Evolutionary conservation across 2,888 invertebrate genomes (phyloP).

Genomic region (Hypsopygia costalis): DNA sequence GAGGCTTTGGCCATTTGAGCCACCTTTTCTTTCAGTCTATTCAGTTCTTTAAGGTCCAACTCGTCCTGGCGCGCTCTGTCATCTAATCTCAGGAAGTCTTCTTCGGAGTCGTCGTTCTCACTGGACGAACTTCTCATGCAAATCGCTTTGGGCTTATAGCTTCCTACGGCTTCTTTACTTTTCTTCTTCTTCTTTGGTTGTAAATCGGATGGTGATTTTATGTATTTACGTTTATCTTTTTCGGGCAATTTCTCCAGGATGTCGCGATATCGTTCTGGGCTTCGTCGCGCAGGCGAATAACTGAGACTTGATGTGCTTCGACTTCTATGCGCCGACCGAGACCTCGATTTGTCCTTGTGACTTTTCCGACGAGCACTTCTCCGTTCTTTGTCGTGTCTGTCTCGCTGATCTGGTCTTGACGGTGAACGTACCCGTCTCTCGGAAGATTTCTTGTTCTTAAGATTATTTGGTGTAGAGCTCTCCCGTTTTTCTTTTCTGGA

Average conservation of each 20-base stretch:
- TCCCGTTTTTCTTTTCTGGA: constrained; percentile 43
- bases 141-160: constrained; percentile 63
- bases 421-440: constrained; percentile 37
- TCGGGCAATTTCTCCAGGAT: constrained; percentile 80
- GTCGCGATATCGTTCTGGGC: constrained; percentile 85
- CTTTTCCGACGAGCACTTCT: constrained; percentile 32
- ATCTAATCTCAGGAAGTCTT: constrained; percentile 73
- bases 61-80: constrained; percentile 77
- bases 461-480: constrained; percentile 36
- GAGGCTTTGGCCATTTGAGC: constrained; percentile 86
- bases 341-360: constrained; percentile 38
- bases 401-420: constrained; percentile 13
- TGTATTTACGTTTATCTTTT: constrained; percentile 76
- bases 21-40: constrained; percentile 83
- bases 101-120: constrained; percentile 79
- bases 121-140: constrained; percentile 82
- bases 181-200: constrained; percentile 52
- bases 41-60: constrained; percentile 82
- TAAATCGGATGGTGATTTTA: constrained; percentile 61
- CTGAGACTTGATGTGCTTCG: constrained; percentile 81
- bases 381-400: constrained; percentile 29
- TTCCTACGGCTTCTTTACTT: constrained; percentile 26
- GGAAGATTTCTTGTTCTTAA: constrained; percentile 38
- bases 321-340: constrained; percentile 56
- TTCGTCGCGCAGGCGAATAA: constrained; percentile 84